Percentiles rank a stretch among this genome's conserved stretches.
Conservation (phyloP, 2,113 vertebrate genomes). For the Sitta europaea region DNA sequence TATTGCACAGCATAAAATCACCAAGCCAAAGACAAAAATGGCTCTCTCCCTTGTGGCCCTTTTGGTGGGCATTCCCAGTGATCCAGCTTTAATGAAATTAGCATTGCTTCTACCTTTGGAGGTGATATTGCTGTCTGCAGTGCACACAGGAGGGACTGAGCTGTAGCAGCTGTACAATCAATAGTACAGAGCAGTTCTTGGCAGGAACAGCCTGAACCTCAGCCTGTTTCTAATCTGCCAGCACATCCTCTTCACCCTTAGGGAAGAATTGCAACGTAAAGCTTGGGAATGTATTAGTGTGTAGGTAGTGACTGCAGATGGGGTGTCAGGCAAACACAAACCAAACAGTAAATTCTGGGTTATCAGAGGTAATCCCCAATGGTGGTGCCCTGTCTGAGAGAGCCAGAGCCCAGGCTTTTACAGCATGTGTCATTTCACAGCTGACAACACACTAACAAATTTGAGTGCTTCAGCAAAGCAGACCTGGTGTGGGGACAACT, state of each 20-base stretch:
- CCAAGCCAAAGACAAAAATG: background rate
- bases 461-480: background rate
- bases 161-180: background rate
- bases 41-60: background rate
- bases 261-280: background rate
- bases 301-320: background rate
- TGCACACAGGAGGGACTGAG: background rate
- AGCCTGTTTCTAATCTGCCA: background rate
- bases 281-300: background rate
- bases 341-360: background rate
- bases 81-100: background rate
- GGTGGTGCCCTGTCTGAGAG: background rate
- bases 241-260: background rate
- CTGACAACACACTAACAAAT: background rate
- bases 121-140: background rate
- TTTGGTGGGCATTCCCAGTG: background rate
- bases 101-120: background rate
- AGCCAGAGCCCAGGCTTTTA: background rate
- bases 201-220: background rate
- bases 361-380: background rate
- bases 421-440: background rate
- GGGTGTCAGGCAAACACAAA: background rate
- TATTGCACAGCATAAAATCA: conserved; percentile 7
- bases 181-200: background rate
- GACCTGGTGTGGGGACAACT: background rate